Conservation (phyloP, 1,140 invertebrate genomes). For the Zaprionus capensis region DNA sequence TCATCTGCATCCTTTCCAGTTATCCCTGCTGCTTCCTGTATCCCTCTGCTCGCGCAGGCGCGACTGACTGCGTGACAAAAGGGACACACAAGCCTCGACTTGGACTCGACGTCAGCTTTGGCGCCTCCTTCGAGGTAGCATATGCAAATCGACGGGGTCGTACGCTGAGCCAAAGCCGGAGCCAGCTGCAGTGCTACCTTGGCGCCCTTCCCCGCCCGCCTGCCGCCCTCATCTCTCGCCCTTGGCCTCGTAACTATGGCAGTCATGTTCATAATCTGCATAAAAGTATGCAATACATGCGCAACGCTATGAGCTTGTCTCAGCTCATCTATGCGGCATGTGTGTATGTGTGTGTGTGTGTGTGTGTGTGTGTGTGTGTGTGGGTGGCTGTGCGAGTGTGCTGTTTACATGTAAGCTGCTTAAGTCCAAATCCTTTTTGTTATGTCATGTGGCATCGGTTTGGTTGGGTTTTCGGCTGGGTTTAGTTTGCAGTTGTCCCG, state of each 20-base stretch:
- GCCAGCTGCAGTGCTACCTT: constrained; percentile 3
- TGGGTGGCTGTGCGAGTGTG: constrained; percentile 40
- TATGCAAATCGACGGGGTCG: constrained; percentile 55
- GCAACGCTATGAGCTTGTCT: constrained; percentile 14
- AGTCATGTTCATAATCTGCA: constrained; percentile 68
- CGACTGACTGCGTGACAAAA: constrained; percentile 34
- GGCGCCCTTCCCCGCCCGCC: neutral
- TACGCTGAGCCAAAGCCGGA: neutral
- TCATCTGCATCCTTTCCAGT: constrained; percentile 28
- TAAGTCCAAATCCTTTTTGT: constrained; percentile 78
- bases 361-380: constrained; percentile 12
- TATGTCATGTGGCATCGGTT: constrained; percentile 71
- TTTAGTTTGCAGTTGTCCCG: constrained; percentile 44
- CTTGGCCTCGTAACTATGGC: constrained; percentile 30
- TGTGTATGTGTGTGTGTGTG: neutral
- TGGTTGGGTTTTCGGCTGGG: constrained; percentile 16
- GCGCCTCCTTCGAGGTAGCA: constrained; percentile 17
- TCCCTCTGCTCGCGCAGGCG: constrained; percentile 38
- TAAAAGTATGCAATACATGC: constrained; percentile 74
- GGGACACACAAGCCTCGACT: constrained; percentile 9
- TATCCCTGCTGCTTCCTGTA: neutral
- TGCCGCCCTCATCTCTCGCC: neutral
- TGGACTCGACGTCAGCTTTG: constrained; percentile 22
- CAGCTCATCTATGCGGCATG: neutral
- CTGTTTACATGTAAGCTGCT: constrained; percentile 77